Evolutionary conservation across 2,888 invertebrate genomes (phyloP).

Genomic region (Sarcophaga subvicina): DNA sequence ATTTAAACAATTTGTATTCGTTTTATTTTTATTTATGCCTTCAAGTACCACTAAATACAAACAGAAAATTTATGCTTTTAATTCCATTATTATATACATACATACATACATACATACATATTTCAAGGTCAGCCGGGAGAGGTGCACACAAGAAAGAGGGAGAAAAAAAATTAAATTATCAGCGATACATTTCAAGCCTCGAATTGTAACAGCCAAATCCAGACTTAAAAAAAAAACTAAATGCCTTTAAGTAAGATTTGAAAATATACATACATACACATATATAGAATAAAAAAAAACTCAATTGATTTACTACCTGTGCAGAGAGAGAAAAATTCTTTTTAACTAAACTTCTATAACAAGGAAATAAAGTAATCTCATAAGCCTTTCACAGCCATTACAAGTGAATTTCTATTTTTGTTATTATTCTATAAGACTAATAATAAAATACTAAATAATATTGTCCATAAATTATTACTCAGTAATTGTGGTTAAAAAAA

Average conservation of each 20-base stretch:
- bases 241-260: slow-evolving; percentile 51
- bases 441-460: too few relatives aligned
- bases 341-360: not conserved
- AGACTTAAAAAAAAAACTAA: slow-evolving; percentile 23
- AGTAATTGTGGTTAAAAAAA: not conserved
- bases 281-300: slow-evolving; percentile 10
- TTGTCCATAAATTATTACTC: not conserved
- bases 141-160: slow-evolving; percentile 41
- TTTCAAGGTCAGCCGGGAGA: slow-evolving; percentile 77
- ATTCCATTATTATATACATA: slow-evolving; percentile 67
- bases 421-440: not conserved
- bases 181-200: slow-evolving; percentile 16
- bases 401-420: not conserved
- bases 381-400: not conserved
- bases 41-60: slow-evolving; percentile 48
- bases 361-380: not conserved
- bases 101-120: slow-evolving; percentile 38
- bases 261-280: slow-evolving; percentile 32
- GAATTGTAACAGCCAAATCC: slow-evolving; percentile 58
- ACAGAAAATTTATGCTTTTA: slow-evolving; percentile 76
- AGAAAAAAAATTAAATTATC: slow-evolving; percentile 4
- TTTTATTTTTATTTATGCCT: slow-evolving; percentile 28
- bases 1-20: not conserved
- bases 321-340: slow-evolving; percentile 36
- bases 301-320: slow-evolving; percentile 23